These are phyloP conservation scores for Noctua comes DNA, from an alignment of 2,888 invertebrate species.

Conservation along the genomic window DNA sequence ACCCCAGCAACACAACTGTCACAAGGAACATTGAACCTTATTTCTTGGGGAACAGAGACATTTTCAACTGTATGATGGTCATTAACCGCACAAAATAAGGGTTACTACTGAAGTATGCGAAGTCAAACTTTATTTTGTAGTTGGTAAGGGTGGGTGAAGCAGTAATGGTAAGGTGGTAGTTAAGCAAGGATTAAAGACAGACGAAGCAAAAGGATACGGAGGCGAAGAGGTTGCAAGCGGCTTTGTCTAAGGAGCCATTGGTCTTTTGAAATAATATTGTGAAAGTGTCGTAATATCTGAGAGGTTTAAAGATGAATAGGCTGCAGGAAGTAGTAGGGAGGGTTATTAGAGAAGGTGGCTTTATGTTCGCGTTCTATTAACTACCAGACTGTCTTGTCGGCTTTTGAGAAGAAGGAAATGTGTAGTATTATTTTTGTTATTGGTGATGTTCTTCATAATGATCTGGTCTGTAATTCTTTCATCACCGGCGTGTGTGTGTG, in stretches of 20 bases:
- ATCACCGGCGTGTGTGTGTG: no score
- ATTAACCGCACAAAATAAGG: conserved; percentile 39
- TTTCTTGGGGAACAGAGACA: not conserved
- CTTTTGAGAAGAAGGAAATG: not conserved
- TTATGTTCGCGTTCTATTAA: conserved; percentile 1
- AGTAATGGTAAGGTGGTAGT: conserved; percentile 14
- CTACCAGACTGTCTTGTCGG: not conserved
- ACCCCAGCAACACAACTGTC: not conserved
- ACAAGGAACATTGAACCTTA: conserved; percentile 44
- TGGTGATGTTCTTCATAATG: no score
- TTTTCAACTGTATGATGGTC: conserved; percentile 18
- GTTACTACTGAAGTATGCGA: not conserved
- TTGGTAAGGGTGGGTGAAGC: not conserved
- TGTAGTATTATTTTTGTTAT: not conserved
- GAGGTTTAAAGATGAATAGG: conserved; percentile 51
- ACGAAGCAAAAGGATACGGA: conserved; percentile 61
- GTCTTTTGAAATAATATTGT: conserved; percentile 64
- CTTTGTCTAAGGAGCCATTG: conserved; percentile 58
- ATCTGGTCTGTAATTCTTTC: no score
- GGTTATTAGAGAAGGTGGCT: not conserved
- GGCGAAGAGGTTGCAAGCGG: conserved; percentile 54
- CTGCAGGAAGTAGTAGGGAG: conserved; percentile 6
- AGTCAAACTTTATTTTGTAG: conserved; percentile 12
- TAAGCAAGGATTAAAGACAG: conserved; percentile 66
- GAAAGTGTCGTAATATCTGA: conserved; percentile 50